Evolutionary conservation across 2,888 invertebrate species (phyloP), one percentile per base, ranked within the genome.

Genomic region (Drosophila sordidula): DNA sequence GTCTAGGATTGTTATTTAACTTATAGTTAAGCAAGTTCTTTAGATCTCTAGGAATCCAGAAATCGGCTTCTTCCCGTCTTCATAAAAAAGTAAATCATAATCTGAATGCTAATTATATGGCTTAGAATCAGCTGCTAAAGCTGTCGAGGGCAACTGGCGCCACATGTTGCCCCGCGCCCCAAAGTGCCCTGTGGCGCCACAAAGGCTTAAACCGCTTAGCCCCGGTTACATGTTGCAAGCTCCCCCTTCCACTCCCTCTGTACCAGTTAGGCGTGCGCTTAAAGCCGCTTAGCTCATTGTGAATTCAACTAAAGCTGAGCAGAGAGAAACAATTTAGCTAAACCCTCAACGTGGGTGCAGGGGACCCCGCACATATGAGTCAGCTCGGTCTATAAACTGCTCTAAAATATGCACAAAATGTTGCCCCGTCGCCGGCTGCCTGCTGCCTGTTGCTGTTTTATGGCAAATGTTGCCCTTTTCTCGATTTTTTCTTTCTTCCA

Each of bases 231-330:
- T 42, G 34, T 18, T 41, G 6, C 36, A 9, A 16, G 16, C 16
- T 4, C 8, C 6, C 6, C 8, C 18, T 47, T 9, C 9, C 9
- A 22, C 25, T 3, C 16, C 42, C 42, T 47, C 63, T 55, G 44
- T 22, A 64, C 26, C 42, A n/a, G 54, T 44, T 54, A 45, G 66
- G 80, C 70, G 61, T 61, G 70, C 51, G 63, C 45, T 69, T 78
- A 73, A 84, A 82, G 78, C 85, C 82, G 78, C 83, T 82, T 85
- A 85, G 70, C 71, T 78, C 82, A 72, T 80, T 76, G 78, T 69
- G 66, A 84, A 80, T 76, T 84, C 76, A 56, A 70, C 80, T 76
- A 72, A 80, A 72, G 59, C 80, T 55, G 54, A 67, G 59, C 69
- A 69, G 11, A 71, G 68, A 70, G 68, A 82, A 76, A 82, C 80